Conservation (phyloP, 2,888 invertebrate species). For the Cataglyphis livida region DNA sequence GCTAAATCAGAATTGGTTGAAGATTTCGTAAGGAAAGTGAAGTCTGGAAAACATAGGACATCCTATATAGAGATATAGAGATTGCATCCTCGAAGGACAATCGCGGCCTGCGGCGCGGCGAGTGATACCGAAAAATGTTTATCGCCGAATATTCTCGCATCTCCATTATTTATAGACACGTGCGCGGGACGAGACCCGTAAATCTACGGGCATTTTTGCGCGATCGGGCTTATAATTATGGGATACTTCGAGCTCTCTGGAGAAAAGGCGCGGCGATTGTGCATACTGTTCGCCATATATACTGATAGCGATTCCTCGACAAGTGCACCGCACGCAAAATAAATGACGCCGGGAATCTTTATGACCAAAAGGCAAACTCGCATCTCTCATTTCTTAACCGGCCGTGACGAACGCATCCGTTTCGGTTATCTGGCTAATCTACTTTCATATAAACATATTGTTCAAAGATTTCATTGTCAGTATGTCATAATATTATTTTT, state of each 20-base stretch:
- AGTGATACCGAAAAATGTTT: conserved; percentile 48
- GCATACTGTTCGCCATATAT: conserved; percentile 22
- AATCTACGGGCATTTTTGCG: conserved; percentile 44
- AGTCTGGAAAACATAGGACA: neutral
- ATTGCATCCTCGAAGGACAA: conserved; percentile 59
- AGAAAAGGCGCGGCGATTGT: conserved; percentile 55
- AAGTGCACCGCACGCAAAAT: conserved; percentile 48
- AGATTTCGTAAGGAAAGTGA: neutral
- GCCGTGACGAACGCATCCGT: conserved; percentile 30
- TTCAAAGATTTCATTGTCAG: neutral
- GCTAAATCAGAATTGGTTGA: neutral
- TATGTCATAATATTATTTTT: neutral
- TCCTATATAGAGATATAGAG: conserved; percentile 18
- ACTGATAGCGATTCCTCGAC: conserved; percentile 53
- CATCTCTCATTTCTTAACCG: conserved; percentile 30
- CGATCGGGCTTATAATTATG: conserved; percentile 63
- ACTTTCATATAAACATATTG: conserved; percentile 7
- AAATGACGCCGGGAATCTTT: conserved; percentile 43
- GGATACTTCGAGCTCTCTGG: conserved; percentile 42
- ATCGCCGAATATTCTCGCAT: conserved; percentile 64
- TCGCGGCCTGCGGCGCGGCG: conserved; percentile 57
- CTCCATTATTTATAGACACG: conserved; percentile 58
- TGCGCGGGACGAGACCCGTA: conserved; percentile 34
- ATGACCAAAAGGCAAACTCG: conserved; percentile 42
- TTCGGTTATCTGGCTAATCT: conserved; percentile 27